These are phyloP conservation scores for Enteromius paludinosus DNA, from an alignment of 2,797 vertebrate genomes.

Conservation along the genomic window DNA sequence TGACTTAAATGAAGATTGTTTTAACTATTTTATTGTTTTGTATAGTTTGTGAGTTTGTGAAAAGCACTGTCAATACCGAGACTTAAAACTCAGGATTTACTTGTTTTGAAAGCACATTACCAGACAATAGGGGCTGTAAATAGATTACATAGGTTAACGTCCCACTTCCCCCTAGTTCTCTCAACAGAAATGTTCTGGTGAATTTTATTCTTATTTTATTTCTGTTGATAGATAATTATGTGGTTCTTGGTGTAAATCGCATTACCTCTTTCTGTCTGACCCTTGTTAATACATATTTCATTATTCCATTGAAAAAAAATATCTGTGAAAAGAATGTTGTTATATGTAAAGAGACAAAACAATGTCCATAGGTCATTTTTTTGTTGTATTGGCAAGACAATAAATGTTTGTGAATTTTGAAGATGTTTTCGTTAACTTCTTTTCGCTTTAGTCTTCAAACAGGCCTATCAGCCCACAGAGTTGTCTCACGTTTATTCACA, in stretches of 20 bases:
- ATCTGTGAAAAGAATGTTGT: conserved; percentile 85
- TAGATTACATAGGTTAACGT: conserved; percentile 57
- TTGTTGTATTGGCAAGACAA: conserved; percentile 92
- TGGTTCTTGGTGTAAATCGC: conserved; percentile 79
- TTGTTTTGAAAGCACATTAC: conserved; percentile 79
- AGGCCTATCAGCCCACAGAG: conserved; percentile 1
- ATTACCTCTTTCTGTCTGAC: conserved; percentile 76
- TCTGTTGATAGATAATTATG: conserved; percentile 79
- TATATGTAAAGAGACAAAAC: conserved; percentile 83
- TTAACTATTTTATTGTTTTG: conserved; percentile 76
- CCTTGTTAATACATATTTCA: conserved; percentile 72
- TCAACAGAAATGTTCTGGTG: conserved; percentile 73
- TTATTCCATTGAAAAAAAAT: conserved; percentile 82
- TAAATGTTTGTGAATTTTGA: conserved; percentile 96
- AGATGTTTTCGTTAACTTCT: conserved; percentile 62
- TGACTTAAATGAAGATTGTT: conserved; percentile 73
- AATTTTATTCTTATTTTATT: conserved; percentile 74
- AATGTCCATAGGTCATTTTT: conserved; percentile 82
- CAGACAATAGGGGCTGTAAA: conserved; percentile 66
- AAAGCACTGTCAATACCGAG: conserved; percentile 81
- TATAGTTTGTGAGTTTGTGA: conserved; percentile 72
- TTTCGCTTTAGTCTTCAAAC: conserved; percentile 43
- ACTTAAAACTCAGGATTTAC: conserved; percentile 85
- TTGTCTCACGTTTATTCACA: neutral
- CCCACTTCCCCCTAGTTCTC: conserved; percentile 62